These are phyloP conservation scores for Myocastor coypus DNA, from an alignment of 2,113 vertebrate genomes.

Conservation along the genomic window DNA sequence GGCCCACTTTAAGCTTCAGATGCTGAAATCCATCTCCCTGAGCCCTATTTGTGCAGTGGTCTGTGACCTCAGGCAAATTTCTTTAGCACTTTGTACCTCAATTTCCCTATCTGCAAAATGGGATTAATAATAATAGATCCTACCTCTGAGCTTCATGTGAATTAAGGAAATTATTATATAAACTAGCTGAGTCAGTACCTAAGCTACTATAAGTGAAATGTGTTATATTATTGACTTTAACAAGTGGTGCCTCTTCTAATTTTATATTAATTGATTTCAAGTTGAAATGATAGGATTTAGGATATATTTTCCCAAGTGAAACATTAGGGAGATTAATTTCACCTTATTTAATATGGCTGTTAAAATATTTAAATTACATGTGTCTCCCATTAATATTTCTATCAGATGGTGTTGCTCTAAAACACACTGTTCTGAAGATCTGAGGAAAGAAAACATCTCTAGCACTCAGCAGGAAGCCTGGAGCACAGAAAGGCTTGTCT, in stretches of 20 bases:
- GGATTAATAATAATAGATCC: no score
- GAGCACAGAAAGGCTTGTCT: not conserved
- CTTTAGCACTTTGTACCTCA: not conserved
- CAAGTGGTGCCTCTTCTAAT: not conserved
- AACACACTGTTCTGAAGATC: no score
- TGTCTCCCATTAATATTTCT: not conserved
- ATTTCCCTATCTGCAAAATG: not conserved
- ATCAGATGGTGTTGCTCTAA: no score
- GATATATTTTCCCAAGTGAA: not conserved
- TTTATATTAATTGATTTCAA: not conserved
- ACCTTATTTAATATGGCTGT: not conserved
- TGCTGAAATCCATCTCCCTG: not conserved
- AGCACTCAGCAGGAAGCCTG: not conserved
- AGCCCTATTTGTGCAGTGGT: not conserved
- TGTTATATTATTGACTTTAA: not conserved
- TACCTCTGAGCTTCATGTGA: not conserved
- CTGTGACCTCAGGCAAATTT: not conserved
- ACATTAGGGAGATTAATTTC: not conserved
- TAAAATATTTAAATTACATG: not conserved
- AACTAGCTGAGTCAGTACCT: not conserved
- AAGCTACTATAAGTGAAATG: fast-evolving
- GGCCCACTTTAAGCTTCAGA: not conserved
- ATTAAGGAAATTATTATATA: not conserved
- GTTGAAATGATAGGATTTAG: not conserved
- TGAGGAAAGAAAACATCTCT: fast-evolving